phyloP scores from a whole-genome alignment of 2,888 invertebrate species.

The Neuroscelio doddi region DNA sequence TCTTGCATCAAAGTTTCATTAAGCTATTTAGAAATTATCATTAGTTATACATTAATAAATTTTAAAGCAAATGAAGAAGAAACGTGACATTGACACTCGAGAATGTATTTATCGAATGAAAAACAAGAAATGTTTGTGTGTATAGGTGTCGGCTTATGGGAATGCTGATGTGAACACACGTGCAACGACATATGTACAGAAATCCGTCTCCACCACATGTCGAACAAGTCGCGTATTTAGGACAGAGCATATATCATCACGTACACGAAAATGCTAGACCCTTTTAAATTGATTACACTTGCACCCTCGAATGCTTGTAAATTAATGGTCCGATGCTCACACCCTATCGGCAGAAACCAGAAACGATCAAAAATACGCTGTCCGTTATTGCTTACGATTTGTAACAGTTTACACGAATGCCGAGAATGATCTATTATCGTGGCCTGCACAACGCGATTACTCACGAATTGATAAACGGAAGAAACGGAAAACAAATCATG shows the following conservation, averaged over 20 bases:
- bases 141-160: too few species aligned
- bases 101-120: too few species aligned
- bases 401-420: constrained; percentile 29
- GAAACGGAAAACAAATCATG: constrained; percentile 9
- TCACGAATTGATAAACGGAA: constrained; percentile 1
- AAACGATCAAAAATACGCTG: constrained; percentile 43
- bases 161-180: constrained; percentile 5
- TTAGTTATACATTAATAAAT: too few species aligned
- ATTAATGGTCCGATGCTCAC: constrained; percentile 27
- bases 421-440: constrained; percentile 36
- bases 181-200: constrained; percentile 19
- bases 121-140: too few species aligned
- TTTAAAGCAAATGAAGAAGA: too few species aligned
- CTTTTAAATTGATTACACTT: constrained; percentile 41
- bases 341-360: constrained; percentile 16
- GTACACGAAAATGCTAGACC: constrained; percentile 22
- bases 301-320: constrained; percentile 24
- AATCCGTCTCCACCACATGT: constrained; percentile 36
- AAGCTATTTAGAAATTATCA: too few species aligned
- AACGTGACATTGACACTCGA: too few species aligned
- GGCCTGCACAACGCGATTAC: constrained; percentile 13
- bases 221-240: constrained; percentile 31
- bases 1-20: too few species aligned
- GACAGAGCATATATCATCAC: constrained; percentile 41
- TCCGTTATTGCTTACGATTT: constrained; percentile 43